Evolutionary conservation across 2,113 vertebrate genomes (phyloP), one percentile per base, ranked within the genome.

Genomic region (Gadus macrocephalus): DNA sequence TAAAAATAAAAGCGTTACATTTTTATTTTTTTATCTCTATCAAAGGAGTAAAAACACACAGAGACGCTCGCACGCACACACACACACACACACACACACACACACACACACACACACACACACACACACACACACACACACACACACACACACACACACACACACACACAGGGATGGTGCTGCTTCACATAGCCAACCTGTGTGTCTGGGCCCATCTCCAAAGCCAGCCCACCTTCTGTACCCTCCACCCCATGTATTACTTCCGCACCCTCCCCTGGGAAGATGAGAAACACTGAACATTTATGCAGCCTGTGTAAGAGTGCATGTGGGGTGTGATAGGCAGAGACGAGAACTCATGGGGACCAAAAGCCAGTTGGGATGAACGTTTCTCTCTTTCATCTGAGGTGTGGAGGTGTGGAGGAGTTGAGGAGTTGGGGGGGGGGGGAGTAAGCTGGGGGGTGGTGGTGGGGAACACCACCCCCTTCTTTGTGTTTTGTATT

Each of bases 361-460:
- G 0, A 12, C 59, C 75, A 25, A 35, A 35, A 69, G 62, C 27
- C 1, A 5, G 22, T 35, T 35, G 31, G 70, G 31, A 71, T 79
- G 71, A 67, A 56, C 15, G 62, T 55, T 38, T 42, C 53, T 17
- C 74, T 61, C 74, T 61, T 64, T 79, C 59, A 74, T 79, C 38
- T 67, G 66, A 11, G 49, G 38, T 2, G n/a, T n/a, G n/a, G n/a
- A n/a, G 22, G 62, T 2, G 22, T 62, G 59, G 28, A 61, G 31
- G 9, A 49, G 27, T 59, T 61, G 66, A 62, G 35, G 5, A 64
- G 61, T 60, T 2, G 12, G n/a, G 55, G 55, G 55, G 55, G 15
- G 15, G 8, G 55, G 55, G 8, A 9, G 42, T 49, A 49, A 49
- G 42, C 5, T 49, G 42, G 11, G 75, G n/a, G 56, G n/a, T 4